phyloP scores from a whole-genome alignment of 2,797 vertebrate species.

The Pteronotus mesoamericanus region DNA sequence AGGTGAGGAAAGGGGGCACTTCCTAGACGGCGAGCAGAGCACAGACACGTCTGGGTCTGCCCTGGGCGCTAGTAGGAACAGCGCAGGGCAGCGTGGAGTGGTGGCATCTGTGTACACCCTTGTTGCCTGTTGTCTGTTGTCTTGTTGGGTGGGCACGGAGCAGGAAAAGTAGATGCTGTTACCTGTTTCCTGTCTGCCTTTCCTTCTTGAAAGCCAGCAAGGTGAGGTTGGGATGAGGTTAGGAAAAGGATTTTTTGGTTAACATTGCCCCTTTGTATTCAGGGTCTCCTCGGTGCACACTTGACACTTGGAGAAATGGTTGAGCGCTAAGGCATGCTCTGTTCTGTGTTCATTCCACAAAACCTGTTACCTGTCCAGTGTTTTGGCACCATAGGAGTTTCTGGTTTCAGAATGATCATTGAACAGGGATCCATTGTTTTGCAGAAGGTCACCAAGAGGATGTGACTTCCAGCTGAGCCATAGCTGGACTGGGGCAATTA shows the following conservation, averaged over 20 bases:
- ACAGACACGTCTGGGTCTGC: neutral
- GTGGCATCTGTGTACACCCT: neutral
- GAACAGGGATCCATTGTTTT: neutral
- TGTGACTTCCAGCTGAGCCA: neutral
- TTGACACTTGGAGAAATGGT: neutral
- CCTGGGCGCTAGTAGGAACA: neutral
- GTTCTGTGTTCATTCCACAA: neutral
- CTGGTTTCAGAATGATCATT: neutral
- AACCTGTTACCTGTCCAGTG: neutral
- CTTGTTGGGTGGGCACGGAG: neutral
- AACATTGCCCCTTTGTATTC: neutral
- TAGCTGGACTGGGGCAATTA: neutral
- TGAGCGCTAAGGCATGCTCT: neutral
- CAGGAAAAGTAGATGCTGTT: neutral
- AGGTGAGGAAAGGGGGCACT: neutral
- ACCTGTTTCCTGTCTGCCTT: neutral
- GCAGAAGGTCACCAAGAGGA: neutral
- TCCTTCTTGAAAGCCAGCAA: neutral
- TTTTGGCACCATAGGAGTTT: neutral
- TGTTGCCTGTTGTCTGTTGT: neutral
- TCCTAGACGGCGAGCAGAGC: neutral
- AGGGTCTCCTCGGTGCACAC: neutral
- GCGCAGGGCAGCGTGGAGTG: neutral
- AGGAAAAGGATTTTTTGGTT: neutral
- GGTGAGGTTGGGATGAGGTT: neutral